Conservation (phyloP, 2,888 invertebrate species). For the Mythimna loreyi region DNA sequence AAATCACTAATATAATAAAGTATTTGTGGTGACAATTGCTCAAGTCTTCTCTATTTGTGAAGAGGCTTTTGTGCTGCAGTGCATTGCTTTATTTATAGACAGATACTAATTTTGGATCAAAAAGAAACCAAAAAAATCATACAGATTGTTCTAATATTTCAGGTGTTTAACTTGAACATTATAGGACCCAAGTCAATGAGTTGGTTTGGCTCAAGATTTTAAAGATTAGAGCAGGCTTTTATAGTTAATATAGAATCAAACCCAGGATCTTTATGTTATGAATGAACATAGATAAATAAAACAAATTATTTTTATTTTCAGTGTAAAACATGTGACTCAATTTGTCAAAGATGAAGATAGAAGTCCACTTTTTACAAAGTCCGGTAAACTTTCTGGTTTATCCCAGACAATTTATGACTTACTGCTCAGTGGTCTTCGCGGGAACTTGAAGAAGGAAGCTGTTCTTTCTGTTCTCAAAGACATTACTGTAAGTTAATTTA, state of each 20-base stretch:
- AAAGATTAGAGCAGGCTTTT: neutral
- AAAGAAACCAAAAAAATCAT: neutral
- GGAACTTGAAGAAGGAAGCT: constrained; percentile 94
- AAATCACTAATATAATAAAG: neutral
- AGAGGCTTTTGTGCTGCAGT: neutral
- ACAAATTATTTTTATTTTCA: constrained; percentile 76
- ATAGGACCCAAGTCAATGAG: neutral
- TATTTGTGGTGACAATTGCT: neutral
- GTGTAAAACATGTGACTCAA: constrained; percentile 92
- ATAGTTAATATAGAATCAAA: neutral
- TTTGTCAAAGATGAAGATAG: constrained; percentile 92
- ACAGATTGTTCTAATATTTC: neutral
- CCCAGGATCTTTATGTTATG: neutral
- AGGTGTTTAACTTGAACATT: neutral
- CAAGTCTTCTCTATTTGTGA: neutral
- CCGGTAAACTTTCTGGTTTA: constrained; percentile 92
- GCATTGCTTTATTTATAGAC: neutral
- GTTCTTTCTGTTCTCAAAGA: constrained; percentile 94
- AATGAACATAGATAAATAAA: neutral
- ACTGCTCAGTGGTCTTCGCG: constrained; percentile 94
- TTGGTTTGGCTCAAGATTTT: neutral
- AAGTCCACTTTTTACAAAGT: constrained; percentile 92
- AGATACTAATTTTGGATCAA: neutral
- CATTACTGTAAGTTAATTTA: constrained; percentile 92
- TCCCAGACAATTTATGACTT: constrained; percentile 95